Base-by-base conservation (phyloP, 2,797 vertebrate species). In the Lutjanus campechanus region DNA sequence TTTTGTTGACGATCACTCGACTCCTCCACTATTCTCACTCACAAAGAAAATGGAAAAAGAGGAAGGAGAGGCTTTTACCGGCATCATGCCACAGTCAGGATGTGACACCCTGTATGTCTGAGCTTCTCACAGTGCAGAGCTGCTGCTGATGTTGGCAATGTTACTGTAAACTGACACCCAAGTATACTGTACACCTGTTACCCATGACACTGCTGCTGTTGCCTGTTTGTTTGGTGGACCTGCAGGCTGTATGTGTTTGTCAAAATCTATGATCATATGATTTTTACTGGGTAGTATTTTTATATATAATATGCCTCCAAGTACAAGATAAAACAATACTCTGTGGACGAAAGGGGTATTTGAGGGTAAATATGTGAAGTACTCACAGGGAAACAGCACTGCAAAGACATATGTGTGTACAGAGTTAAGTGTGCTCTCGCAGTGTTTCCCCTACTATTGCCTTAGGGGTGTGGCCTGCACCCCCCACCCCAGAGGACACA, bases 111-210 rank as follows among this genome's bases (percentile, higher is more conserved):
- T 17, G 20, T 15, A 44, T 50, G 46, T 56, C 50, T 53, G 59
- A 69, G 19, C 11, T 54, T 83, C 41, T 51, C 22, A 19, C 36
- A 19, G 58, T 43, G 56, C 50, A 69, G 44, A 75, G 63, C 13
- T 68, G 36, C 53, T 76, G 71, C 13, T 61, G 59, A 11, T 73
- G 40, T 44, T 73, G 40, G 13, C 11, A 46, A 1, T 61, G n/a
- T 20, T 69, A 56, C 15, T 62, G 54, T 54, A 55, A 79, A 73
- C 22, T 19, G 10, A 68, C 46, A 50, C 43, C 11, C 13, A 19
- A 36, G 29, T 36, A 36, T 36, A 36, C 29, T 36, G 29, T 36
- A 36, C 29, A 36, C 29, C 29, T 36, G 29, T 36, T 36, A 36
- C 29, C 29, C 29, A 36, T 36, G 29, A 36, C 29, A 17, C 25